These are phyloP conservation scores for Psilopsiagon aymara DNA, from an alignment of 2,113 vertebrate genomes.

Conservation along the genomic window DNA sequence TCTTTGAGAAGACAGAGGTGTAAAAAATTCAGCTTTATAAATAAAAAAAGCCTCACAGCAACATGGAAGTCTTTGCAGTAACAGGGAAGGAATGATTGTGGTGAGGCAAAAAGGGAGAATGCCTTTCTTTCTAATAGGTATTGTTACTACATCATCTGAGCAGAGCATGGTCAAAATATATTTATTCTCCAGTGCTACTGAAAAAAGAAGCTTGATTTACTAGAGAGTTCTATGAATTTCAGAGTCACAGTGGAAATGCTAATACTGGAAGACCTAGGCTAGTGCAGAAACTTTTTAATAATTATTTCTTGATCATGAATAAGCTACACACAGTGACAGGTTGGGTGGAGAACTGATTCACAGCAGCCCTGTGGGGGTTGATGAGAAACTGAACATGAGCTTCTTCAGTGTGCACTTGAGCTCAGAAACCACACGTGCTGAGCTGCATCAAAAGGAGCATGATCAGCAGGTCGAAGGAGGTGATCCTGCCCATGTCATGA, in stretches of 20 bases:
- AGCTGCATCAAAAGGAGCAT: not conserved
- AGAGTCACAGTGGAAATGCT: not conserved
- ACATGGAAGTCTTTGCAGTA: not conserved
- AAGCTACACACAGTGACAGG: not conserved
- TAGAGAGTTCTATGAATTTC: not conserved
- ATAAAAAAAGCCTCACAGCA: not conserved
- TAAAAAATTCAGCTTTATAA: slow-evolving; percentile 16
- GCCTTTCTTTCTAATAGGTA: not conserved
- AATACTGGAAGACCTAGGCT: not conserved
- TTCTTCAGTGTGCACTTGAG: not conserved
- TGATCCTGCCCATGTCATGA: not conserved
- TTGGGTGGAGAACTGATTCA: not conserved
- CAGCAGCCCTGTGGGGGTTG: not conserved
- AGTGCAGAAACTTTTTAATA: not conserved
- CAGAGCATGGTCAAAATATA: not conserved
- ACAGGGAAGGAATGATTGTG: not conserved
- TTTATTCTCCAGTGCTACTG: not conserved
- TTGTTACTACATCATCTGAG: not conserved
- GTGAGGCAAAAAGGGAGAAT: not conserved
- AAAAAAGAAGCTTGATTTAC: not conserved
- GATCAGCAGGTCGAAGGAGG: not conserved
- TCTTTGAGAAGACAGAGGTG: not conserved
- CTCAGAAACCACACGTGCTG: not conserved
- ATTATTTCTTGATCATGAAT: not conserved
- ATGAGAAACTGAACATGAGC: not conserved